Evolutionary conservation across 1,140 invertebrate genomes (phyloP), one percentile per base, ranked within the genome.

Genomic region (Caenorhabditis brenneri): DNA sequence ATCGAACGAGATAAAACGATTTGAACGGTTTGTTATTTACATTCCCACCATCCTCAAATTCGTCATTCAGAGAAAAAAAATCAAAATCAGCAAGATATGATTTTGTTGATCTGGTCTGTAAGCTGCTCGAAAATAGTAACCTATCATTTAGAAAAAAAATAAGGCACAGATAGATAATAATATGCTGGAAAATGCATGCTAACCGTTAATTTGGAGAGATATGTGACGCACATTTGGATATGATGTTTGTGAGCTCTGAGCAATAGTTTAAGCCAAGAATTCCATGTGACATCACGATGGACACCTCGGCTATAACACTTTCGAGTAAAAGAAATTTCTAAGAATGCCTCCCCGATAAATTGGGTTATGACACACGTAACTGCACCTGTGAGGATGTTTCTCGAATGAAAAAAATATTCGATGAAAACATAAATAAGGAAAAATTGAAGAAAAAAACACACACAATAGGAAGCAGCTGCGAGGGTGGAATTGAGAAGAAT

Each of bases 21-120:
- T 74, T 31, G 29, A 74, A 74, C 36, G n/a, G 65, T 74, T 74
- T 42, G 39, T 12, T 74, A 74, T 74, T 74, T 39, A 74, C 65
- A 74, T 42, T n/a, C n/a, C 31, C 24, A 19, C 31, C 29, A 36
- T 33, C 9, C 15, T 51, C 49, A n/a, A n/a, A 51, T n/a, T 51
- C 2, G 49, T 2, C 15, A 51, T n/a, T 46, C 16, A n/a, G 16
- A 2, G 49, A 51, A 51, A 42, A 42, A 6, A 42, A 6, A 42
- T 42, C 12, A 42, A 42, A 42, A 42, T 6, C 39, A 42, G 12
- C 5, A 42, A 42, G 12, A 42, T 42, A 42, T n/a, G n/a, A n/a
- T n/a, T n/a, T n/a, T n/a, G n/a, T n/a, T n/a, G n/a, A n/a, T n/a
- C n/a, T n/a, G n/a, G n/a, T n/a, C n/a, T n/a, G n/a, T n/a, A n/a